Evolutionary conservation across 2,888 invertebrate species (phyloP).

Genomic region (Drosophila siamana): DNA sequence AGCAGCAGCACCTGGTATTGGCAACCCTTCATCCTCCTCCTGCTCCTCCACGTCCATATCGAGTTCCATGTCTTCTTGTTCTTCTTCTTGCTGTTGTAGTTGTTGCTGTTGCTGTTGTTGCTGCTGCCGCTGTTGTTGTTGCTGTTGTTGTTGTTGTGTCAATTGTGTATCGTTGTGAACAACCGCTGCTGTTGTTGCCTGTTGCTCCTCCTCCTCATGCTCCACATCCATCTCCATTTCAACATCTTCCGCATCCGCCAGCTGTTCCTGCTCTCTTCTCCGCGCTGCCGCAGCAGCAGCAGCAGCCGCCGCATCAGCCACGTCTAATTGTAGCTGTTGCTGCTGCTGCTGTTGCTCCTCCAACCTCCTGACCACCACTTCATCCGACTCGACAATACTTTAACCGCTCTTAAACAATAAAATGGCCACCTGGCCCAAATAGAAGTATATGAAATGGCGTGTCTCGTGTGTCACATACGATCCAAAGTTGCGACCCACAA

Average conservation of each 20-base stretch:
- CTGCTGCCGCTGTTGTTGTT: conserved; percentile 14
- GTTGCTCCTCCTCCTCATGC: conserved; percentile 14
- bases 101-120: conserved; percentile 16
- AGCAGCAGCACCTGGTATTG: conserved; percentile 4
- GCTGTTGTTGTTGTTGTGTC: conserved; percentile 21
- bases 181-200: conserved; percentile 20
- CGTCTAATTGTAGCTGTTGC: conserved; percentile 17
- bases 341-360: conserved; percentile 49
- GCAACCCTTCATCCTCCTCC: not conserved
- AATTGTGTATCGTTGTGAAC: conserved; percentile 22
- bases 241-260: conserved; percentile 27
- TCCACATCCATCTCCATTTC: conserved; percentile 36
- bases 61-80: conserved; percentile 23
- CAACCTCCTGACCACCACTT: conserved; percentile 75
- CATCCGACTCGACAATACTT: conserved; percentile 78
- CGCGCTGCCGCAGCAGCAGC: conserved; percentile 13
- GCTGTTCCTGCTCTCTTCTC: conserved; percentile 35
- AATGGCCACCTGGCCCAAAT: conserved; percentile 97
- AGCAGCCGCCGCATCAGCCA: conserved; percentile 19
- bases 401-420: conserved; percentile 86
- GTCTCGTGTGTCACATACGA: conserved; percentile 99
- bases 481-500: conserved; percentile 99
- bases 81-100: no score
- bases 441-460: conserved; percentile 99
- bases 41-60: conserved; percentile 26